A percentile compares a stretch with the other conserved stretches of the same genome.
Conservation (phyloP, 2,888 invertebrate species). For the Ferdinandea cuprea region DNA sequence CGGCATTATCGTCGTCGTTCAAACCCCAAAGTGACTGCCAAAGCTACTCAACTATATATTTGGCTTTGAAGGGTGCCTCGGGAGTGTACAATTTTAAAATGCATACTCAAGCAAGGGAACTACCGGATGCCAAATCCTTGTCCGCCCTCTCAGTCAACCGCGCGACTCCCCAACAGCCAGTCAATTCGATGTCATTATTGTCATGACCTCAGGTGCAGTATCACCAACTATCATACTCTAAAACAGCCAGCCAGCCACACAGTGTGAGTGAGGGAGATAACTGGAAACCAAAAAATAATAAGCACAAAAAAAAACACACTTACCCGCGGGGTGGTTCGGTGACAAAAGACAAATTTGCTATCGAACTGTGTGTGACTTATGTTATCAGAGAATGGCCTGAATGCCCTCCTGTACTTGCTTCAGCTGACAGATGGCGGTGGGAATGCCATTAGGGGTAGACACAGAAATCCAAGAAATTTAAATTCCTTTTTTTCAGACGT, state of each 20-base stretch:
- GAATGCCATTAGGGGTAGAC: constrained; percentile 58
- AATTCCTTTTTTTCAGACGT: constrained; percentile 11
- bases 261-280: background rate
- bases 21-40: constrained; percentile 74
- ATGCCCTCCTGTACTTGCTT: constrained; percentile 13
- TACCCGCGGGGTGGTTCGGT: constrained; percentile 16
- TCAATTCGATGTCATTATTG: constrained; percentile 74
- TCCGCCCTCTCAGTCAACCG: constrained; percentile 47
- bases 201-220: constrained; percentile 74
- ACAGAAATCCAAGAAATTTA: constrained; percentile 48
- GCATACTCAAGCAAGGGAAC: constrained; percentile 48
- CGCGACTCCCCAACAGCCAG: constrained; percentile 47
- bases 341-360: constrained; percentile 69
- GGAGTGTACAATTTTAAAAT: constrained; percentile 66
- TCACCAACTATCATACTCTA: constrained; percentile 63
- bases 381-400: constrained; percentile 56
- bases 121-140: constrained; percentile 54
- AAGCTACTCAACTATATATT: constrained; percentile 72
- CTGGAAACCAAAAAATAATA: constrained; percentile 5
- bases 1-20: constrained; percentile 26
- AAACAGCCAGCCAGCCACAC: constrained; percentile 35
- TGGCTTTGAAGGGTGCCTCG: constrained; percentile 56
- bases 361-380: constrained; percentile 72
- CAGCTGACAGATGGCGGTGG: constrained; percentile 57
- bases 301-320: constrained; percentile 5